Percentiles rank a stretch among this genome's conserved stretches.
These are phyloP conservation scores for Xiphorhynchus erythropygius DNA, from an alignment of 2,797 vertebrate genomes.

Conservation along the genomic window DNA sequence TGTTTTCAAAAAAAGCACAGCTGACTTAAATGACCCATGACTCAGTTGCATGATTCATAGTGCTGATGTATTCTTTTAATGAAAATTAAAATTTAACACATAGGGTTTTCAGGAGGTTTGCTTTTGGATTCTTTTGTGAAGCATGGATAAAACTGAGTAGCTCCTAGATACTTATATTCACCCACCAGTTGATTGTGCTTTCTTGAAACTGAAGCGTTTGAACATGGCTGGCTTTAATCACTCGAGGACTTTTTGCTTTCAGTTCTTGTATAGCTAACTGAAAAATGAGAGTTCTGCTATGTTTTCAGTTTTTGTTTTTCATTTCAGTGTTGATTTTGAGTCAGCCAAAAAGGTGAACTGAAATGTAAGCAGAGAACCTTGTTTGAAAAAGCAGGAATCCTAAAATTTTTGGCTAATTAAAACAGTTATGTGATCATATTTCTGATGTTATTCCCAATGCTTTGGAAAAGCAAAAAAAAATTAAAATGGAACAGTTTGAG, in stretches of 20 bases:
- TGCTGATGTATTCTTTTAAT: not conserved
- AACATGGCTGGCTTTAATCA: not conserved
- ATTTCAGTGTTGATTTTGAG: not conserved
- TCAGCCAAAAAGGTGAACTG: not conserved
- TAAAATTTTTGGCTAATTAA: not conserved
- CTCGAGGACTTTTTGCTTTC: not conserved
- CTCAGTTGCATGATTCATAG: not conserved
- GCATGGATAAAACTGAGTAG: not conserved
- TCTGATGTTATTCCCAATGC: not conserved
- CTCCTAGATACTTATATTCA: not conserved
- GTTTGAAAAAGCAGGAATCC: not conserved
- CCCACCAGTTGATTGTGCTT: not conserved
- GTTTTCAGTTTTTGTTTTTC: not conserved
- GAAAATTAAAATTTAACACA: not conserved
- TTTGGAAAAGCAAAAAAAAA: not conserved
- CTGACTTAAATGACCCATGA: not conserved
- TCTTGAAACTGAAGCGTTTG: not conserved
- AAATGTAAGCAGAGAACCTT: not conserved
- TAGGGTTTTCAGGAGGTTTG: not conserved
- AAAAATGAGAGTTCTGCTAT: not conserved
- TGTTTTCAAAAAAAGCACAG: not conserved
- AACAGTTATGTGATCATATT: not conserved
- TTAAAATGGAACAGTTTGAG: not conserved
- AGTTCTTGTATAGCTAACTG: not conserved
- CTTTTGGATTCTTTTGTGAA: not conserved